These are phyloP conservation scores for Mormyrus lacerda DNA, from an alignment of 2,113 vertebrate species.

Conservation along the genomic window DNA sequence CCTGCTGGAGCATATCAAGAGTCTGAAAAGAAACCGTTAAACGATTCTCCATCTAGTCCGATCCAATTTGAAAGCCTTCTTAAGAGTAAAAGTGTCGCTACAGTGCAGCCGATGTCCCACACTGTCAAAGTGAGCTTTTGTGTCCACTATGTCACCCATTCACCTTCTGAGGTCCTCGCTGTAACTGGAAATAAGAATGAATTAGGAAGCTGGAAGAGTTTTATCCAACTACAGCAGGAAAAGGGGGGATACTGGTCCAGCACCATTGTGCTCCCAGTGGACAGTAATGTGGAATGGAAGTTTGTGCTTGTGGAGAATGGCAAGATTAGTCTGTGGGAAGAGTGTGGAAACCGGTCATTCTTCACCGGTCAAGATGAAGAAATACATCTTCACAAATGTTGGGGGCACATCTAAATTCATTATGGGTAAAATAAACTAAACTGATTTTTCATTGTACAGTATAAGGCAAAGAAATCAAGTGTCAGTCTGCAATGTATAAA, in stretches of 20 bases:
- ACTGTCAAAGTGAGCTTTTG: constrained; percentile 68
- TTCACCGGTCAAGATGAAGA: constrained; percentile 65
- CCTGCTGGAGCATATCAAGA: background rate
- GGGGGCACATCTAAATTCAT: constrained; percentile 65
- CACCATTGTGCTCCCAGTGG: constrained; percentile 62
- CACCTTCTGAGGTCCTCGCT: constrained; percentile 59
- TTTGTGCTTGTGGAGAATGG: constrained; percentile 82
- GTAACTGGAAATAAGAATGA: constrained; percentile 74
- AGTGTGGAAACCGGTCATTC: constrained; percentile 75
- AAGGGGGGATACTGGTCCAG: constrained; percentile 74
- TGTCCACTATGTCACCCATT: constrained; percentile 75
- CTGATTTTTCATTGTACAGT: background rate
- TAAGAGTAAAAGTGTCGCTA: constrained; percentile 49
- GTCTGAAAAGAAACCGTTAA: background rate
- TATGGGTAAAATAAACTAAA: background rate
- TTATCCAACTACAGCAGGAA: constrained; percentile 59
- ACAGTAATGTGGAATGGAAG: constrained; percentile 81
- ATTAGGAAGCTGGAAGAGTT: constrained; percentile 76
- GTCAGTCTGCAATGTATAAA: background rate
- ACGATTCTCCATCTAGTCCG: constrained; percentile 9
- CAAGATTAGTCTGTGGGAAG: constrained; percentile 81
- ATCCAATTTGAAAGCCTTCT: constrained; percentile 32
- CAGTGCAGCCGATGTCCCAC: constrained; percentile 62
- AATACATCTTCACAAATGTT: constrained; percentile 64
- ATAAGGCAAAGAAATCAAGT: background rate